Evolutionary conservation across 1,140 invertebrate species (phyloP), one percentile per base, ranked within the genome.

Genomic region (Trachymyrmex cornetzi): DNA sequence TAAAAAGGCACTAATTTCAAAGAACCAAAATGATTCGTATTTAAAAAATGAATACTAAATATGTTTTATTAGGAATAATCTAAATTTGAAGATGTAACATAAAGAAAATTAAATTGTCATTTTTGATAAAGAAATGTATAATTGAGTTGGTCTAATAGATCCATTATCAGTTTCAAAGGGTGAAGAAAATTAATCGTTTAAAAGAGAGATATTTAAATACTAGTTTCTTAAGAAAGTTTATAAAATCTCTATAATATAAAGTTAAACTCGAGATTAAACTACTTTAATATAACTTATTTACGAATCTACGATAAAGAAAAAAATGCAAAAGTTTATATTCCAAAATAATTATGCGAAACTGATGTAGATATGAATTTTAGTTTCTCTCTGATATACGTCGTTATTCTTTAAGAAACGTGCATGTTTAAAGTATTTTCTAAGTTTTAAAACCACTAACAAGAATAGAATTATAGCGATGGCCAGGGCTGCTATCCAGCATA

Each of bases 311-410:
- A 50, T 55, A 57, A 71, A 84, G 55, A 82, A 12, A 34, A 27
- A 27, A 67, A 55, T 38, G n/a, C 22, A 27, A 64, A 57, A 55
- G n/a, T 80, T 24, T 38, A 50, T 30, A 64, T 50, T 19, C 2
- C 5, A n/a, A 64, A 79, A 63, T 50, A 79, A 71, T 59, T 44
- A 71, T 48, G 30, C n/a, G 9, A 48, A 50, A 16, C 12, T 50
- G 19, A 44, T 2, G 30, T 24, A 30, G 19, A n/a, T 22, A 53
- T 71, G 71, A 81, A 69, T 57, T 57, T 71, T 44, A 14, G 16
- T 14, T 44, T 69, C 11, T 55, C n/a, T 24, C 61, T 4, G 27
- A 67, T 14, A 5, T 79, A 38, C n/a, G 4, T 19, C 50, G 50
- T 34, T 12, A 48, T 61, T 59, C 11, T 14, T 7, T 53, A 53